Base-by-base conservation (phyloP, 2,888 invertebrate species). In the Drosophila kanekoi region DNA sequence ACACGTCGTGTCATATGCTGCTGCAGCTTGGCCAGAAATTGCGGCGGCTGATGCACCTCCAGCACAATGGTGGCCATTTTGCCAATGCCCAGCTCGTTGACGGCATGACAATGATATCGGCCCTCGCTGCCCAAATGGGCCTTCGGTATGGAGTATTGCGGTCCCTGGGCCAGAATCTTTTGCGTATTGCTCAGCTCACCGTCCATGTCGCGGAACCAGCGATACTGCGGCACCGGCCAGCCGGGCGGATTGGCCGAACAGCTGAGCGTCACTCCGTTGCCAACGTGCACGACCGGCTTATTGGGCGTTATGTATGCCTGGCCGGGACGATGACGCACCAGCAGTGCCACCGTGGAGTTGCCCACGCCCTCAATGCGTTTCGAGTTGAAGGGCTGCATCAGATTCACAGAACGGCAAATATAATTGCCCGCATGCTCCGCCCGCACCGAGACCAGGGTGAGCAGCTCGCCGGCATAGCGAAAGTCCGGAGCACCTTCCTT, bases 361-460 rank as follows among this genome's bases (percentile, higher is more conserved):
- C 96, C 97, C 4, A 96, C 94, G 54, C 96, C 94, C 89, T 97
- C 96, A 1, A 94, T 94, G 4, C 95, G 93, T 62, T 96, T 95
- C 0, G 95, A 94, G 9, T 94, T 94, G 47, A 94, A 95, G 0
- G 96, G 96, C 16, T 95, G 95, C 86, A 98, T 95, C 1, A 96
- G 94, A 91, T 98, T 98, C 6, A 96, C 95, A 0, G 98, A 98
- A 8, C 96, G 94, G 90, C 98, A 98, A 0, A 96, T 95, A 90
- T 98, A 98, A 35, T 96, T 97, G 5, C 98, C 98, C 0, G 96
- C 96, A 91, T 96, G 95, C 67, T 97, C 97, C 0, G 98, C 96
- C n/a, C 95, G 95, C 1, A 98, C 96, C 63, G 96, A 94, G 4
- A 94, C 94, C 62, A 98, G 92, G 13, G 95, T 94, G 1, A 98